Conservation (phyloP, 2,888 invertebrate species). For the Tipula helvola region DNA sequence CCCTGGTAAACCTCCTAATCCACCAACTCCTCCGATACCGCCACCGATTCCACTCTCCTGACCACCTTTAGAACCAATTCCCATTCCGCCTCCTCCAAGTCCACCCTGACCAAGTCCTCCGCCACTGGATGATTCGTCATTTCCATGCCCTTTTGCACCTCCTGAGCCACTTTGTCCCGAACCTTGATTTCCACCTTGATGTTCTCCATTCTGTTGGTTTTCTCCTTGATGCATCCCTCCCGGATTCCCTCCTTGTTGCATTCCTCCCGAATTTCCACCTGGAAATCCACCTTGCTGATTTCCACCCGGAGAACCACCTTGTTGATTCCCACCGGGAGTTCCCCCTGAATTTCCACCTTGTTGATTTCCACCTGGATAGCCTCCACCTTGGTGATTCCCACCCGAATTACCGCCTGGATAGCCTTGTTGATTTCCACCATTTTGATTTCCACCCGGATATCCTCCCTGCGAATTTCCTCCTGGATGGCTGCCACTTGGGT, state of each 20-base stretch:
- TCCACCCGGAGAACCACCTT: background rate
- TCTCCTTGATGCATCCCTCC: background rate
- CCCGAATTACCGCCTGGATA: background rate
- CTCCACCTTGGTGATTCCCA: background rate
- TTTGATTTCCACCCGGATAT: background rate
- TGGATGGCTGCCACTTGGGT: background rate
- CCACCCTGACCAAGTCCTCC: too few species aligned
- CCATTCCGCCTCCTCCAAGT: too few species aligned
- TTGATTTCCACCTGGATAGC: background rate
- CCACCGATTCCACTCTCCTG: background rate
- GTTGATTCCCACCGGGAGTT: background rate
- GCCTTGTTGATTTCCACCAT: background rate
- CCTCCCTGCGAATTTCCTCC: background rate
- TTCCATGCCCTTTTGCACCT: background rate
- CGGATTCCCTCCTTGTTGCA: background rate
- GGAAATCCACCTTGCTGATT: background rate
- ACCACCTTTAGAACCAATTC: too few species aligned
- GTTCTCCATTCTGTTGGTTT: background rate
- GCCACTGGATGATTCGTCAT: too few species aligned
- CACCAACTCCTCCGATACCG: background rate
- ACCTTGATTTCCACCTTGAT: background rate
- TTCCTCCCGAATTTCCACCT: background rate
- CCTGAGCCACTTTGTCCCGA: background rate
- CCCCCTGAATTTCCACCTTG: background rate
- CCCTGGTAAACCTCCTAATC: background rate